Evolutionary conservation across 2,888 invertebrate species (phyloP).

Genomic region (Caenorhabditis wallacei): DNA sequence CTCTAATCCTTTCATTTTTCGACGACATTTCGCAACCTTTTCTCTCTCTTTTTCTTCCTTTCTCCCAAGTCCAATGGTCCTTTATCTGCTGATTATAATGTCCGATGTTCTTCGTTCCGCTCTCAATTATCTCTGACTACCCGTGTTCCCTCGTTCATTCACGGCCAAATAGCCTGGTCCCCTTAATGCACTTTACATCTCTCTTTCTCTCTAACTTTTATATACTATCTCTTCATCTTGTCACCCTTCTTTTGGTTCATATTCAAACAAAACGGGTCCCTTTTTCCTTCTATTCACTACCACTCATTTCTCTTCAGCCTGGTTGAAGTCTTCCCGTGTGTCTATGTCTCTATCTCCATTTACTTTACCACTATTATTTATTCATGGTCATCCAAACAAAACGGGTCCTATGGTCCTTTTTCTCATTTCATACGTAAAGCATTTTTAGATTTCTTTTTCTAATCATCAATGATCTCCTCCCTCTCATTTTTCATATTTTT

Average conservation of each 20-base stretch:
- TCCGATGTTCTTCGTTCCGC: constrained; percentile 35
- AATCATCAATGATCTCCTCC: constrained; percentile 23
- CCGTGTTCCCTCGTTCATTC: constrained; percentile 31
- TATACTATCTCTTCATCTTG: constrained; percentile 33
- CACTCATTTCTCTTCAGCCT: constrained; percentile 17
- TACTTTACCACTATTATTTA: constrained; percentile 64
- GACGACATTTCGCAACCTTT: constrained; percentile 42
- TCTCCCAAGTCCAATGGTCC: constrained; percentile 17
- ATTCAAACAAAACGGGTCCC: constrained; percentile 54
- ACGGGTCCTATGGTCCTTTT: constrained; percentile 38
- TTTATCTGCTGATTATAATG: constrained; percentile 49
- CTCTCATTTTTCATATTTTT: constrained; percentile 26
- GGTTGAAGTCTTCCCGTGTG: constrained; percentile 35
- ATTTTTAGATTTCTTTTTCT: background rate
- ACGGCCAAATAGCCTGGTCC: constrained; percentile 42
- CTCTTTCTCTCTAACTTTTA: constrained; percentile 24
- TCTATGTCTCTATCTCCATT: constrained; percentile 40
- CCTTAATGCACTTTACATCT: constrained; percentile 60
- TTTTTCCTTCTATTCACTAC: constrained; percentile 10
- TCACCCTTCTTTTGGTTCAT: constrained; percentile 66
- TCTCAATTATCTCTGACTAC: constrained; percentile 50
- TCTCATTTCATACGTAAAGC: constrained; percentile 3
- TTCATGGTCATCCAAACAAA: constrained; percentile 65
- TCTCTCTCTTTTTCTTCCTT: constrained; percentile 6
- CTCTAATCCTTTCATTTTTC: constrained; percentile 36